phyloP scores from a whole-genome alignment of 1,140 invertebrate genomes.

The Drosophila elegans region DNA sequence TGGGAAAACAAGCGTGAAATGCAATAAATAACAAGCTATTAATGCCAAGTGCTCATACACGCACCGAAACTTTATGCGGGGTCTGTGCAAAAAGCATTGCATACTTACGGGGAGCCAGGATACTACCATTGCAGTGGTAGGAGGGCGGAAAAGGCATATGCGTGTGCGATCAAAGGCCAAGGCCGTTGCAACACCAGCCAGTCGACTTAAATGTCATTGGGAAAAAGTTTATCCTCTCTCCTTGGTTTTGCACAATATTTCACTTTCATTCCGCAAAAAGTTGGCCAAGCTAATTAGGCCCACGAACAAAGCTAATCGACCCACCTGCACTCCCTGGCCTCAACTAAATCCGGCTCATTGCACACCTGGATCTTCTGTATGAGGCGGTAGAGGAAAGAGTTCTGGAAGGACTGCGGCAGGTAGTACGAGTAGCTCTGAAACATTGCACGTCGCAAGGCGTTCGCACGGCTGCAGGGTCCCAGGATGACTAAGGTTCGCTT shows the following conservation, averaged over 20 bases:
- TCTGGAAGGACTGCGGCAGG: conserved; percentile 61
- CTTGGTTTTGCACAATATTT: conserved; percentile 44
- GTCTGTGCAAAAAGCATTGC: conserved; percentile 38
- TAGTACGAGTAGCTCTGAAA: conserved; percentile 64
- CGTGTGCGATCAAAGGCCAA: conserved; percentile 72
- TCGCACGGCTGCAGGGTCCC: conserved; percentile 38
- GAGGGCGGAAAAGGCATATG: conserved; percentile 19
- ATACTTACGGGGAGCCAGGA: conserved; percentile 32
- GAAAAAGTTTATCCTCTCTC: conserved; percentile 47
- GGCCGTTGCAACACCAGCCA: conserved; percentile 41
- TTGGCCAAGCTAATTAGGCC: conserved; percentile 38
- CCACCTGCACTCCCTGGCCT: conserved; percentile 48
- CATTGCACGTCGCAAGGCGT: conserved; percentile 51
- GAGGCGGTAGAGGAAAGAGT: conserved; percentile 67
- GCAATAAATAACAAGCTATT: conserved; percentile 79
- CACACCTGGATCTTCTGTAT: conserved; percentile 73
- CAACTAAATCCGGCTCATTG: conserved; percentile 57
- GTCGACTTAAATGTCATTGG: conserved; percentile 69
- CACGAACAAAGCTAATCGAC: conserved; percentile 42
- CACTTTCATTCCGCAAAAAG: conserved; percentile 61
- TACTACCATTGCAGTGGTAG: neutral
- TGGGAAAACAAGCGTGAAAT: conserved; percentile 53
- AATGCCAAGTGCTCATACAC: conserved; percentile 70
- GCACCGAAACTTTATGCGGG: conserved; percentile 33
- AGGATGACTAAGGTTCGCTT: conserved; percentile 49